Evolutionary conservation across 2,888 invertebrate genomes (phyloP), one percentile per base, ranked within the genome.

Genomic region (Papilio protenor): DNA sequence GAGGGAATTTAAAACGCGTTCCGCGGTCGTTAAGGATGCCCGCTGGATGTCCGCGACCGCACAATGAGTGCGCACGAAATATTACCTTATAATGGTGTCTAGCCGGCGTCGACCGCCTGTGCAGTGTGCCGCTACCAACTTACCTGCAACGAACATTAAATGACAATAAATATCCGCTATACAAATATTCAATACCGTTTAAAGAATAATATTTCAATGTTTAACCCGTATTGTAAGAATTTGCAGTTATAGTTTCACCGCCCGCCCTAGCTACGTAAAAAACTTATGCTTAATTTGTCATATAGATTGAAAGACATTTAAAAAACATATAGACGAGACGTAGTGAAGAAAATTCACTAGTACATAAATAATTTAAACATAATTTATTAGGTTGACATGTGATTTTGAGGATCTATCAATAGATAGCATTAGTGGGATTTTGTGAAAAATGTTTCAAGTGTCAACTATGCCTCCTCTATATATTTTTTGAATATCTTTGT

Each of bases 1-100:
- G 52, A 78, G 80, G 80, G 87, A 87, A 91, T 92, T 92, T 91
- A 91, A 91, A 92, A 90, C 84, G 85, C 91, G 91, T 91, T 86
- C 88, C 86, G 86, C 77, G 82, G 89, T 91, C 92, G 91, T 92
- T 92, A 91, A 83, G 83, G 83, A 78, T 81, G 88, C 86, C 84
- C 82, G 83, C 85, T 85, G 88, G 87, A 85, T 83, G 84, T 59
- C 64, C 71, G 47, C 27, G 66, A n/a, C 70, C 70, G 27, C 78
- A 78, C 78, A 78, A 78, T 75, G 75, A 75, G 75, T 59, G 61
- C 69, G 66, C 74, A 75, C 75, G 72, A 78, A 78, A 78, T 78
- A 78, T 78, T 78, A 78, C 78, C 78, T 78, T 75, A 64, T 78
- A 78, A 78, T 78, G 59, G 74, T 52, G 71, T 72, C 64, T 75